phyloP scores from a whole-genome alignment of 2,888 invertebrate genomes.

The Cyaniris semiargus region DNA sequence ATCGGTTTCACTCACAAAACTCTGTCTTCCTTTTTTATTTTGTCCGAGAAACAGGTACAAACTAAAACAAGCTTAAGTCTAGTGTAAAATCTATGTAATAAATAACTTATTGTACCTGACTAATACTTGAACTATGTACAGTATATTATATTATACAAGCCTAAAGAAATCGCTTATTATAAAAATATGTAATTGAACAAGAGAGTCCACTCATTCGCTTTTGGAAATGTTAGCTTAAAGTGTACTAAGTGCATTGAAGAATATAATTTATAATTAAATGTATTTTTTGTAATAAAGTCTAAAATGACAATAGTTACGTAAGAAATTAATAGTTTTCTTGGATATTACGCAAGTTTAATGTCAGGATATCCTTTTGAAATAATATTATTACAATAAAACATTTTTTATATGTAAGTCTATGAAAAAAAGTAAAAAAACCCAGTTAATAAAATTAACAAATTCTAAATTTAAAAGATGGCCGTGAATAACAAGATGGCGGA shows the following conservation, averaged over 20 bases:
- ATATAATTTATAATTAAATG: no score
- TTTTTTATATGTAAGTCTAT: no score
- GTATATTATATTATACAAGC: conserved; percentile 19
- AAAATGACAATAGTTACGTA: not conserved
- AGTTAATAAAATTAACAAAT: not conserved
- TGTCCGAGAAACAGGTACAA: not conserved
- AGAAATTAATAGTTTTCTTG: not conserved
- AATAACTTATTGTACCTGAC: conserved; percentile 26
- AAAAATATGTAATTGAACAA: conserved; percentile 20
- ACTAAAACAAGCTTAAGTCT: conserved; percentile 14
- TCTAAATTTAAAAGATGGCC: not conserved
- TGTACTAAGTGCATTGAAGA: not conserved
- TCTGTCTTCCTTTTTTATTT: not conserved
- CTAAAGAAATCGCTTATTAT: conserved; percentile 16
- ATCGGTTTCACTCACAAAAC: not conserved
- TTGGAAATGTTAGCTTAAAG: not conserved
- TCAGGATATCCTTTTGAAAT: not conserved
- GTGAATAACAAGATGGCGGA: not conserved
- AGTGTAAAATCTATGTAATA: conserved; percentile 28
- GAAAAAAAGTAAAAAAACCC: no score
- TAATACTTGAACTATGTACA: conserved; percentile 26
- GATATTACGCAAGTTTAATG: not conserved
- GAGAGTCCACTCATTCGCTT: not conserved
- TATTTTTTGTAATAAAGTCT: not conserved
- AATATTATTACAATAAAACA: not conserved